Base-by-base conservation (phyloP, 2,113 vertebrate genomes). In the Stercorarius parasiticus region DNA sequence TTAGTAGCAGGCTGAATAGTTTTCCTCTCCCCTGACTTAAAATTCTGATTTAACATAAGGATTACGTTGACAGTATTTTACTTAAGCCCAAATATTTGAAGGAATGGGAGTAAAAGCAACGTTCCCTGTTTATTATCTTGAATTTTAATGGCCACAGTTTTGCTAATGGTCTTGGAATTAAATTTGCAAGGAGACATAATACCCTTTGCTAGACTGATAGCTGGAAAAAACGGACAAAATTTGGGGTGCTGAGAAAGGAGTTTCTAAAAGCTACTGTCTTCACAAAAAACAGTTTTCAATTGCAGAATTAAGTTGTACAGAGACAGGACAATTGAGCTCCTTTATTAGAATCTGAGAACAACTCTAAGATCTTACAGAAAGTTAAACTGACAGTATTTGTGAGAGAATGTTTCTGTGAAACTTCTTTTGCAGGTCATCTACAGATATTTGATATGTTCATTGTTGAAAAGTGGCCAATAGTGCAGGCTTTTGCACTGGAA, bases 391-490 rank as follows among this genome's bases (percentile, higher is more conserved):
- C 34, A 11, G 47, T 62, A 2, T 50, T 76, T 34, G 13, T 55
- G 55, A 59, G 55, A 74, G 7, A 14, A 15, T 4, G 11, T n/a
- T 64, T 15, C 36, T 61, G 55, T 85, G 53, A 27, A 43, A 49
- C 18, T 97, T 95, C 86, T 95, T 90, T 81, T 97, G 47, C 97
- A 99, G 99, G 99, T 93, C 99, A 99, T 89, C 94, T 99, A 61
- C 99, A 99, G 98, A 99, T 98, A 82, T 99, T 99, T 96, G 99
- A 99, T 97, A 99, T 99, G 98, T 99, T 99, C 96, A 98, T 99
- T 93, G 98, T 99, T 93, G 99, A 99, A 84, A 99, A 99, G 96
- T 99, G 99, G 99, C 99, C 99, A 5, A 98, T 99, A 12, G 99
- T 99, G 52, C 99, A 99, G 97, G 99, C 99, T 3, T 99, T 99